Percentiles rank a stretch among this genome's conserved stretches.
Conservation (phyloP, 2,888 invertebrate genomes). For the Yponomeuta cagnagella region DNA sequence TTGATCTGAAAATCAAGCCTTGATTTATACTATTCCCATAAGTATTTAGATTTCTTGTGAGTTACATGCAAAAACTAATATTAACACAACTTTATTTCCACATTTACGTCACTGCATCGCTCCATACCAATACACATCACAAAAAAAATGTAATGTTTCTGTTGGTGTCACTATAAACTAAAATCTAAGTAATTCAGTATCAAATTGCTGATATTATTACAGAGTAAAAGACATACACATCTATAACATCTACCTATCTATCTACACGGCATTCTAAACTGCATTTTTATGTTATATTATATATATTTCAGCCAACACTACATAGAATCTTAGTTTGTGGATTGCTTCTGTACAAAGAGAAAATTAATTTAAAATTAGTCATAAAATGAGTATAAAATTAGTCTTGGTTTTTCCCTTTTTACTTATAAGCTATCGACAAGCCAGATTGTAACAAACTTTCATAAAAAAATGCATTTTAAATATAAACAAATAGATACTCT, state of each 20-base stretch:
- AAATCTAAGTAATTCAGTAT: not conserved
- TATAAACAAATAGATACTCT: constrained; percentile 33
- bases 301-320: constrained; percentile 11
- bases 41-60: too few relatives aligned
- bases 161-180: not conserved
- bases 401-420: too few relatives aligned
- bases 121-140: not conserved
- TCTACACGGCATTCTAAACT: constrained; percentile 44
- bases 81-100: not conserved
- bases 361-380: constrained; percentile 25
- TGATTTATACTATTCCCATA: too few relatives aligned
- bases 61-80: too few relatives aligned
- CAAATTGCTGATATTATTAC: not conserved
- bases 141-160: not conserved
- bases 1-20: too few relatives aligned
- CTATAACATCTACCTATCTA: constrained; percentile 71
- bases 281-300: not conserved
- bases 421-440: too few relatives aligned
- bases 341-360: not conserved
- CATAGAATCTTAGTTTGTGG: not conserved
- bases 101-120: too few relatives aligned
- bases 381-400: too few relatives aligned
- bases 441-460: too few relatives aligned
- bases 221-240: constrained; percentile 42
- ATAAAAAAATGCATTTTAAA: constrained; percentile 37